phyloP scores from a whole-genome alignment of 2,888 invertebrate genomes.

The Drosophila birchii region DNA sequence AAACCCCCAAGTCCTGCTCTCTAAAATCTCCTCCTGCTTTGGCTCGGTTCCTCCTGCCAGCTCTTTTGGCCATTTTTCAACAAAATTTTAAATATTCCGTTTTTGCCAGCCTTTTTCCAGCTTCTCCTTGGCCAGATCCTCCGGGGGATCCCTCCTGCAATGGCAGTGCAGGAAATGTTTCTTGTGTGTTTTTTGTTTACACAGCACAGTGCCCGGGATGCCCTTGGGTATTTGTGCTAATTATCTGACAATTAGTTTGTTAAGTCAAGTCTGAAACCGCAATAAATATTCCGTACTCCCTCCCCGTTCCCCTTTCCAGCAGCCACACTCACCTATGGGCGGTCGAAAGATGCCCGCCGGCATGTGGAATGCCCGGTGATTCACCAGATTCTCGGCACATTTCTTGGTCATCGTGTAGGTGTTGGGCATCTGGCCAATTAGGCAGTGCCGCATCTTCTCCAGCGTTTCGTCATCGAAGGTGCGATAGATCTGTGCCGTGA shows the following conservation, averaged over 20 bases:
- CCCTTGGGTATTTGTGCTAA: conserved; percentile 73
- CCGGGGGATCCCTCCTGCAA: conserved; percentile 18
- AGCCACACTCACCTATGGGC: conserved; percentile 82
- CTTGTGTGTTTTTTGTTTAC: conserved; percentile 29
- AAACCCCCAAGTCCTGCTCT: conserved; percentile 7
- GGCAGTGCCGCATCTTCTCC: conserved; percentile 83
- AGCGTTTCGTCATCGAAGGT: conserved; percentile 83
- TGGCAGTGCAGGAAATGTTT: conserved; percentile 21
- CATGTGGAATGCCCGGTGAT: conserved; percentile 83
- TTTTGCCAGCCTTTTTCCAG: conserved; percentile 25
- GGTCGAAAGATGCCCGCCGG: conserved; percentile 85
- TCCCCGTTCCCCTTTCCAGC: conserved; percentile 28
- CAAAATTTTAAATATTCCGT: conserved; percentile 75
- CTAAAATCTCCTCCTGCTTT: not conserved
- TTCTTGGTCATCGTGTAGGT: conserved; percentile 85
- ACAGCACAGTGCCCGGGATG: conserved; percentile 19
- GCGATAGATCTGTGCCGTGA: conserved; percentile 80
- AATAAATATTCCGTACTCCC: conserved; percentile 41
- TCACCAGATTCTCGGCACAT: conserved; percentile 84
- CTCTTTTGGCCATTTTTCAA: conserved; percentile 67
- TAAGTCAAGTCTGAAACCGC: conserved; percentile 69
- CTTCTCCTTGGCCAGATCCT: conserved; percentile 26
- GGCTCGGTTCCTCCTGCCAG: conserved; percentile 25
- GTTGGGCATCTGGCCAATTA: conserved; percentile 84
- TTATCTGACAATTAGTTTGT: conserved; percentile 82